These are phyloP conservation scores for Perdita meconis DNA, from an alignment of 2,888 invertebrate genomes.

Conservation along the genomic window DNA sequence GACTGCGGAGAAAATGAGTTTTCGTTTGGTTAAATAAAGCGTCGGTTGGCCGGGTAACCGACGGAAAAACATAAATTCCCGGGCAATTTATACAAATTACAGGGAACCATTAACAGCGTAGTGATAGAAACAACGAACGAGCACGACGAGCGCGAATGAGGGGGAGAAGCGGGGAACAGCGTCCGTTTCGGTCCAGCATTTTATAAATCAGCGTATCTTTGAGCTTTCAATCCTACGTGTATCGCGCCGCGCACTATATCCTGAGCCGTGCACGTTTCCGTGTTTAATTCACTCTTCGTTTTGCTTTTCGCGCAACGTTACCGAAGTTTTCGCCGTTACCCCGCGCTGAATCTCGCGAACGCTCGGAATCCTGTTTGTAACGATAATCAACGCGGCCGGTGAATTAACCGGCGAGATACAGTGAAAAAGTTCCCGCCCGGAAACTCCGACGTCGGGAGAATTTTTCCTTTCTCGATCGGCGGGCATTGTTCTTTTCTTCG, in stretches of 20 bases:
- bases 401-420: constrained; percentile 11
- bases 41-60: constrained; percentile 28
- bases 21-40: constrained; percentile 47
- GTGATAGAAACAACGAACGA: constrained; percentile 1
- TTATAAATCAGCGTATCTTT: constrained; percentile 73
- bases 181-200: constrained; percentile 63
- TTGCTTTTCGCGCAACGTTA: background rate
- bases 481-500: background rate
- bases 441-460: background rate
- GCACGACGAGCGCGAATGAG: too few relatives aligned
- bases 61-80: constrained; percentile 74
- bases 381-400: constrained; percentile 16
- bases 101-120: constrained; percentile 73
- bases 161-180: constrained; percentile 15
- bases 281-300: constrained; percentile 43
- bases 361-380: constrained; percentile 34
- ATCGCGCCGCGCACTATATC: background rate
- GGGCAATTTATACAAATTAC: constrained; percentile 78
- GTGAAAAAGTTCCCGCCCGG: constrained; percentile 6
- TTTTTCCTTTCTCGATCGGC: background rate
- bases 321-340: constrained; percentile 29
- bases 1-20: constrained; percentile 44
- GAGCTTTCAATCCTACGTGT: constrained; percentile 43
- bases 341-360: constrained; percentile 25
- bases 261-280: constrained; percentile 9